phyloP scores from a whole-genome alignment of 2,888 invertebrate species.

The Cantharis flavilabris region DNA sequence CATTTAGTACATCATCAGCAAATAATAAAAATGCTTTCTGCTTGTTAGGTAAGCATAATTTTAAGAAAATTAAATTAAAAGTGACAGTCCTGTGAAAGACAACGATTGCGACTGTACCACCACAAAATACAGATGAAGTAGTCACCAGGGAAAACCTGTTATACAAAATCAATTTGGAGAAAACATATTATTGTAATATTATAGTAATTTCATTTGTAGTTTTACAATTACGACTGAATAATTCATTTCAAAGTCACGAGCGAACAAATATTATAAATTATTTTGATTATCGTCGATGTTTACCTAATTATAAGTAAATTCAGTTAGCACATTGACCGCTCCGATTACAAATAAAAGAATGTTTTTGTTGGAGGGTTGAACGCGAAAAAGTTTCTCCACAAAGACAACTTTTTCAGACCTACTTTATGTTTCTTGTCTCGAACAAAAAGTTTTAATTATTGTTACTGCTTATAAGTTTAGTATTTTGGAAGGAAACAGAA shows the following conservation, averaged over 20 bases:
- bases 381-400: neutral
- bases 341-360: neutral
- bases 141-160: neutral
- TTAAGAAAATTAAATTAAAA: neutral
- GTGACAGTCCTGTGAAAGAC: neutral
- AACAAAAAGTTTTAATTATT: neutral
- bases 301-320: neutral
- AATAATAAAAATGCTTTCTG: neutral
- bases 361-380: neutral
- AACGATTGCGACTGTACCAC: neutral
- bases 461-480: neutral
- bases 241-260: neutral
- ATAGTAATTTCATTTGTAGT: too few relatives aligned
- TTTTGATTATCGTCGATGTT: neutral
- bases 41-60: neutral
- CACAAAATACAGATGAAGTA: neutral
- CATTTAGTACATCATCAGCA: neutral
- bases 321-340: neutral
- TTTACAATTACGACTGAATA: neutral
- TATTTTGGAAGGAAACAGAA: neutral
- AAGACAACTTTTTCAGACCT: neutral
- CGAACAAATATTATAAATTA: too few relatives aligned
- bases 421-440: neutral
- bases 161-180: neutral
- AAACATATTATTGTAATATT: too few relatives aligned